phyloP scores from a whole-genome alignment of 2,113 vertebrate species.

The Hymenochirus boettgeri region DNA sequence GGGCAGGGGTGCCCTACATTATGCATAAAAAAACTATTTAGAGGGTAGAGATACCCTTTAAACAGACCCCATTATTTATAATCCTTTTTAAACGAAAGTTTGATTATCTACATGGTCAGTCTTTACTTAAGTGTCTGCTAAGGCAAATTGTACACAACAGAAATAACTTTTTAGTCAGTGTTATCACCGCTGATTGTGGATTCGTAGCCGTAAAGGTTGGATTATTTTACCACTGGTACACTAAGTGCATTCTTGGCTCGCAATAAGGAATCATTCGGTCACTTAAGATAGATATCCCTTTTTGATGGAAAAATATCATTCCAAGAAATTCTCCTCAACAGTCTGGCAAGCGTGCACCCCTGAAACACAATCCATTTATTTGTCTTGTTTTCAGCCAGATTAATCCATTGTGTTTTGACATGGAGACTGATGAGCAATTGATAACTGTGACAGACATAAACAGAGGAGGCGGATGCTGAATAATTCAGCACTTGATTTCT shows the following conservation, averaged over 20 bases:
- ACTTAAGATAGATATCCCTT: conserved; percentile 87
- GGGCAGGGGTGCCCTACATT: too few species aligned
- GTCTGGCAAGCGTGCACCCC: conserved; percentile 74
- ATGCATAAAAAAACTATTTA: too few species aligned
- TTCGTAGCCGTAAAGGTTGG: conserved; percentile 79
- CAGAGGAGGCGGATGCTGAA: conserved; percentile 79
- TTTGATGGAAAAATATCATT: conserved; percentile 83
- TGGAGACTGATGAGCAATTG: conserved; percentile 82
- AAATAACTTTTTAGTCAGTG: conserved; percentile 55
- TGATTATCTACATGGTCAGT: not conserved
- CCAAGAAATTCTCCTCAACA: conserved; percentile 76
- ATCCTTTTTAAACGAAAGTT: too few species aligned
- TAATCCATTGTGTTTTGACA: conserved; percentile 84
- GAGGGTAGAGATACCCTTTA: too few species aligned
- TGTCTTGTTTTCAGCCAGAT: conserved; percentile 77
- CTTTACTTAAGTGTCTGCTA: conserved; percentile 10
- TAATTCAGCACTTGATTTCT: conserved; percentile 64
- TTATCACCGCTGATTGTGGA: conserved; percentile 69
- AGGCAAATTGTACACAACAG: conserved; percentile 1
- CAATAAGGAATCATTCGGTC: conserved; percentile 68
- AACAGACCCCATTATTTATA: too few species aligned
- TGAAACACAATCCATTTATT: conserved; percentile 78
- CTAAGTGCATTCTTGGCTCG: conserved; percentile 98
- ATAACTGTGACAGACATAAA: conserved; percentile 86
- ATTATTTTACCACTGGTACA: conserved; percentile 85